A percentile compares a stretch with the other conserved stretches of the same genome.
These are phyloP conservation scores for Pollenia labialis DNA, from an alignment of 2,888 invertebrate genomes.

Conservation along the genomic window DNA sequence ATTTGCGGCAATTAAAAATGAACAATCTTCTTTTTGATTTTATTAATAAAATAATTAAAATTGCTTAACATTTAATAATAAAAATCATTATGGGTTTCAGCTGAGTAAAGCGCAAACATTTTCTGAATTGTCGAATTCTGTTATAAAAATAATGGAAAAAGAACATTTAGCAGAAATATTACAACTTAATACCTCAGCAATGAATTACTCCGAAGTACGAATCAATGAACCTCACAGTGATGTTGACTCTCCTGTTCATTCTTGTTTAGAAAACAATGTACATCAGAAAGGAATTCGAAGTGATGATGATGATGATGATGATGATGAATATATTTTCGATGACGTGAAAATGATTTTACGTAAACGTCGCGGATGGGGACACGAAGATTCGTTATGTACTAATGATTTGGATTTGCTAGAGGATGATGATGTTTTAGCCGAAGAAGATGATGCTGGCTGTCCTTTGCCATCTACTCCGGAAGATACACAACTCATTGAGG, in stretches of 20 bases:
- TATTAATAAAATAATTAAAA: no score
- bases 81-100: no score
- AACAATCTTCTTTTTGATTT: no score
- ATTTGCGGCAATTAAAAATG: no score
- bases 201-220: slow-evolving; percentile 75
- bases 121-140: background rate
- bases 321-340: slow-evolving; percentile 81
- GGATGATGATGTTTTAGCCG: slow-evolving; percentile 82
- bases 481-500: slow-evolving; percentile 92
- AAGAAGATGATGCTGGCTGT: slow-evolving; percentile 92
- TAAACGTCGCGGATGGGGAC: slow-evolving; percentile 83
- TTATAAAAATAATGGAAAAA: slow-evolving; percentile 52
- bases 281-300: slow-evolving; percentile 53
- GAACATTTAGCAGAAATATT: slow-evolving; percentile 72
- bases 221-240: slow-evolving; percentile 72
- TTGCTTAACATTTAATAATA: no score
- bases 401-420: slow-evolving; percentile 82
- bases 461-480: slow-evolving; percentile 94
- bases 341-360: slow-evolving; percentile 83
- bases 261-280: slow-evolving; percentile 65
- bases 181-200: slow-evolving; percentile 74
- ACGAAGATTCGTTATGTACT: slow-evolving; percentile 81
- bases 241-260: slow-evolving; percentile 75
- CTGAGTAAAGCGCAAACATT: no score
- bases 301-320: slow-evolving; percentile 61